Evolutionary conservation across 2,888 invertebrate species (phyloP).

Genomic region (Scrobipalpa costella): DNA sequence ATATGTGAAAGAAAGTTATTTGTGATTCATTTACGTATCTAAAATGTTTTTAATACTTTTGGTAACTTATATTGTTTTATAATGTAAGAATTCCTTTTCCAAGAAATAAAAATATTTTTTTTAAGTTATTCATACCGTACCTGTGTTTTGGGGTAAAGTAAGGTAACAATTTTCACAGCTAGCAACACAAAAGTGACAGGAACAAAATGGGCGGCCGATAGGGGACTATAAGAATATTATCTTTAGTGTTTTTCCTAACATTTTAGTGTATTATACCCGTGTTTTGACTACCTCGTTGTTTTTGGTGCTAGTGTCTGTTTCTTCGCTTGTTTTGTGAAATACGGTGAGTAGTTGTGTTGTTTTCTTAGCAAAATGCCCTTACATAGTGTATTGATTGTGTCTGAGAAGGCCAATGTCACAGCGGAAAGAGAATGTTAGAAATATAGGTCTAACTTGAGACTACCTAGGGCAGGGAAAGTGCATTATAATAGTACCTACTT

Average conservation of each 20-base stretch:
- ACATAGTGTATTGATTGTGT: conserved; percentile 68
- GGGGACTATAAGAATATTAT: conserved; percentile 36
- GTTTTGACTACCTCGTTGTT: conserved; percentile 39
- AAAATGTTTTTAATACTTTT: background rate
- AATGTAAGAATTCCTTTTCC: background rate
- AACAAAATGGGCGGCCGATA: conserved; percentile 65
- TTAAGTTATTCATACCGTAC: background rate
- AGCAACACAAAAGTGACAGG: conserved; percentile 46
- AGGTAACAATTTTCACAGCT: conserved; percentile 28
- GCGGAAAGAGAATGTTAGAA: conserved; percentile 27
- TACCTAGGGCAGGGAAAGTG: conserved; percentile 24
- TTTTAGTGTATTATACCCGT: conserved; percentile 47
- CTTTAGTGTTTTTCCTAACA: conserved; percentile 51
- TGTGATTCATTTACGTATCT: background rate
- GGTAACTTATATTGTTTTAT: background rate
- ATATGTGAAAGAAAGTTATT: background rate
- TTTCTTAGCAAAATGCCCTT: conserved; percentile 42
- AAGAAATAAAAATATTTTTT: background rate
- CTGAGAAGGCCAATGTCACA: conserved; percentile 74
- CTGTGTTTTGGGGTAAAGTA: background rate
- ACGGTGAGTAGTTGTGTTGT: conserved; percentile 56
- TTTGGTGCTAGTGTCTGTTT: conserved; percentile 52
- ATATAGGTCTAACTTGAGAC: conserved; percentile 17
- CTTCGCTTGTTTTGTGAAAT: conserved; percentile 49
- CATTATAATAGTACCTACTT: background rate